A percentile compares a stretch with the other conserved stretches of the same genome.
Evolutionary conservation across 2,113 vertebrate species (phyloP).

Genomic region (Climacteris rufus): DNA sequence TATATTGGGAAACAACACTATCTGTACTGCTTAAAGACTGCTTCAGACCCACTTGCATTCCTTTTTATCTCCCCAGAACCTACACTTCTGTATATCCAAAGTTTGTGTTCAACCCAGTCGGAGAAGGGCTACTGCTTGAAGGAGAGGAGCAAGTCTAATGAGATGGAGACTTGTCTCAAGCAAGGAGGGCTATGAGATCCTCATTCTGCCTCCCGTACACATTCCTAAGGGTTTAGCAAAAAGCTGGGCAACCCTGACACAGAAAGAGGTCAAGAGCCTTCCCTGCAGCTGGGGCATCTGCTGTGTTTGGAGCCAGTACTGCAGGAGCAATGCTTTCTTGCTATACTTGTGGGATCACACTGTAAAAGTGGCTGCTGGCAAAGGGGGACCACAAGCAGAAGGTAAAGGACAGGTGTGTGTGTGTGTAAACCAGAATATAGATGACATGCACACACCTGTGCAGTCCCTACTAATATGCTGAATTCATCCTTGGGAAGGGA

Average conservation of each 20-base stretch:
- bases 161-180: background rate
- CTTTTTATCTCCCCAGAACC: background rate
- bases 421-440: background rate
- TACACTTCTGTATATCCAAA: background rate
- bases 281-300: background rate
- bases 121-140: background rate
- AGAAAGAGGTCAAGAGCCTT: background rate
- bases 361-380: background rate
- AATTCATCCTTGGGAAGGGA: background rate
- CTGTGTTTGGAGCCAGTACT: background rate
- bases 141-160: background rate
- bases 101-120: background rate
- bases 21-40: background rate
- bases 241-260: background rate
- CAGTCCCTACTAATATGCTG: background rate
- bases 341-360: background rate
- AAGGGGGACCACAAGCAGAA: background rate
- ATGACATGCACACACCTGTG: background rate
- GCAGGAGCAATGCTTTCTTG: background rate
- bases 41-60: background rate
- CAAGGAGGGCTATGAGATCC: background rate
- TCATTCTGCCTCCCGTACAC: background rate
- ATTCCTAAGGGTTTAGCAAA: background rate
- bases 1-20: background rate
- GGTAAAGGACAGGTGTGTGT: background rate